phyloP scores from a whole-genome alignment of 2,797 vertebrate species.

The Catharus ustulatus region DNA sequence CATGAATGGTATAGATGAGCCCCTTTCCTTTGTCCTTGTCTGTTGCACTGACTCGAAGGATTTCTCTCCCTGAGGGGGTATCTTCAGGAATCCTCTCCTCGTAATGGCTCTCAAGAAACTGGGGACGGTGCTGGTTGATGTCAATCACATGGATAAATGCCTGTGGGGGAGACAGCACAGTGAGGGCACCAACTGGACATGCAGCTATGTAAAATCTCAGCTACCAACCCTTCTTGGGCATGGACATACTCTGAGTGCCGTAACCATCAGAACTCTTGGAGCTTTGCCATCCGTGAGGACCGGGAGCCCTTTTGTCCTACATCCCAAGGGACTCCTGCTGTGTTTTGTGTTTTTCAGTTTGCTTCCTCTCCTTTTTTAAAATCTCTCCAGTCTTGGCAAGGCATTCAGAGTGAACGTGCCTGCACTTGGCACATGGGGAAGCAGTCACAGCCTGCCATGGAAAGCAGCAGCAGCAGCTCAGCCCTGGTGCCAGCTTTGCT shows the following conservation, averaged over 20 bases:
- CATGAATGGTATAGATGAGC: conserved; percentile 90
- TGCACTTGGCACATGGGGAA: not conserved
- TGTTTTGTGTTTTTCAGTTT: not conserved
- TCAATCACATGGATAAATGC: conserved; percentile 89
- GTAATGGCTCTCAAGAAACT: conserved; percentile 86
- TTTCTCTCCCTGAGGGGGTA: conserved; percentile 85
- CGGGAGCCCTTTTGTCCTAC: not conserved
- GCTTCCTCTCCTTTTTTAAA: not conserved
- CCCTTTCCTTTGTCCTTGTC: conserved; percentile 88
- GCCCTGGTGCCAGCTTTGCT: not conserved
- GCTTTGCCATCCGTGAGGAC: not conserved
- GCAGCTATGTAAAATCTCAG: not conserved
- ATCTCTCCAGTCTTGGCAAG: not conserved
- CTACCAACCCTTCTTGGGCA: not conserved
- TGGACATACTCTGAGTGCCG: not conserved
- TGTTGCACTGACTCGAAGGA: conserved; percentile 86
- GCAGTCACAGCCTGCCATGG: not conserved
- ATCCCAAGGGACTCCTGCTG: not conserved
- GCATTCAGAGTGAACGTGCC: not conserved
- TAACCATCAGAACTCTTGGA: not conserved
- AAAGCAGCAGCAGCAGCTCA: not conserved
- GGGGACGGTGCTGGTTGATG: conserved; percentile 91
- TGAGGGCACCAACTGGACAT: not conserved
- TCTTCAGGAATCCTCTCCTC: conserved; percentile 87
- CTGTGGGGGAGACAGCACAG: conserved; percentile 64